phyloP scores from a whole-genome alignment of 2,797 vertebrate species.

The Loriculus beryllinus region DNA sequence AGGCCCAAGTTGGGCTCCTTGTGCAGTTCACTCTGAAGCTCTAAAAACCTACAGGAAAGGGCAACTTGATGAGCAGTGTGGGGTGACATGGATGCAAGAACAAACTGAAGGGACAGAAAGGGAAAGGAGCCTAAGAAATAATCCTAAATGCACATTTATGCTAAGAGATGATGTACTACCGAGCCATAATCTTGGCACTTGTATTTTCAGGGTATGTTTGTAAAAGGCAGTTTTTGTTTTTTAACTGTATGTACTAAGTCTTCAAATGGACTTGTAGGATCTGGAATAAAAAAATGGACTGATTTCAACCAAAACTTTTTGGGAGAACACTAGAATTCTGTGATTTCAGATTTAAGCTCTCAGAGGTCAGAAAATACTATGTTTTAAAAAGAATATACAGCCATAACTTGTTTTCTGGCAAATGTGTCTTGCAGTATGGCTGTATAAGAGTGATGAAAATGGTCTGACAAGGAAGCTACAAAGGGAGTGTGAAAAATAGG shows the following conservation, averaged over 20 bases:
- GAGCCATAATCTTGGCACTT: neutral
- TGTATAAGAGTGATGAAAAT: neutral
- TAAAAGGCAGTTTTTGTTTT: neutral
- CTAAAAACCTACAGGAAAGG: neutral
- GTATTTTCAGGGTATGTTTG: neutral
- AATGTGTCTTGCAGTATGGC: neutral
- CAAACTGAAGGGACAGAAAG: neutral
- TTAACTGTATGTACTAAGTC: neutral
- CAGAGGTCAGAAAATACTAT: slow-evolving; percentile 4
- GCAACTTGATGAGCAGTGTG: neutral
- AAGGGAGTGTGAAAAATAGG: slow-evolving; percentile 9
- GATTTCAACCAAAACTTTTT: neutral
- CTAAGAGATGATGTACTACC: neutral
- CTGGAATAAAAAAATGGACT: neutral
- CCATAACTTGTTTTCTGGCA: neutral
- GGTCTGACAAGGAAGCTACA: neutral
- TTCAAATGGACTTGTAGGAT: neutral
- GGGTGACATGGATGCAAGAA: fast-evolving
- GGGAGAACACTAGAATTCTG: neutral
- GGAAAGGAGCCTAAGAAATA: neutral
- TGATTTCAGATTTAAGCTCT: neutral
- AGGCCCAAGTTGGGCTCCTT: neutral
- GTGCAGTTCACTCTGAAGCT: neutral
- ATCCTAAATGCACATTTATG: fast-evolving
- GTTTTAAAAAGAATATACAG: neutral